Percentiles rank a stretch among this genome's conserved stretches.
These are phyloP conservation scores for Brachyhypopomus gauderio DNA, from an alignment of 2,113 vertebrate species.

Conservation along the genomic window DNA sequence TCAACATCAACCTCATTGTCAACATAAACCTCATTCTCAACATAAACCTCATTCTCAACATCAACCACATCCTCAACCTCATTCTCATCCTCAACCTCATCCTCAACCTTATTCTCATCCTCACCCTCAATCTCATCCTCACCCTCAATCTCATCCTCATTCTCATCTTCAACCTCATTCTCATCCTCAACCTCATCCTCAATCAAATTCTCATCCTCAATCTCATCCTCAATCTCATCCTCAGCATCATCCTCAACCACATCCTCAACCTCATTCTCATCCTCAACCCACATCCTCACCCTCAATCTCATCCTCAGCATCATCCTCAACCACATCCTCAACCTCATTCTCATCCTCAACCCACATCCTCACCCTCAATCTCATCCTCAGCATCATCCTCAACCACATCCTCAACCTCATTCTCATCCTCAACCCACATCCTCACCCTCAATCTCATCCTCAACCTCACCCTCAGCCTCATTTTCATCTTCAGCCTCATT, in stretches of 20 bases:
- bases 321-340: no score
- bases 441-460: no score
- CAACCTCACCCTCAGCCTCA: conserved; percentile 30
- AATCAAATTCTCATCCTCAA: no score
- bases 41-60: no score
- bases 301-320: neutral
- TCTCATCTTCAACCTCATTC: conserved; percentile 12
- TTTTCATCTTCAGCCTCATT: neutral
- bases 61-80: neutral
- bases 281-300: neutral
- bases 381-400: neutral
- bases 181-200: neutral
- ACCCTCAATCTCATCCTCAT: no score
- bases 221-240: neutral
- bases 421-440: neutral
- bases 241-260: no score
- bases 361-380: conserved; percentile 1
- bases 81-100: no score
- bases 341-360: neutral
- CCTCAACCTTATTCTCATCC: neutral
- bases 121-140: neutral
- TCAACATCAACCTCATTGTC: neutral
- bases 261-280: neutral
- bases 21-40: no score
- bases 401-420: neutral